Percentiles rank a stretch among this genome's conserved stretches.
Conservation (phyloP, 2,888 invertebrate genomes). For the Cordylochernes scorpioides region DNA sequence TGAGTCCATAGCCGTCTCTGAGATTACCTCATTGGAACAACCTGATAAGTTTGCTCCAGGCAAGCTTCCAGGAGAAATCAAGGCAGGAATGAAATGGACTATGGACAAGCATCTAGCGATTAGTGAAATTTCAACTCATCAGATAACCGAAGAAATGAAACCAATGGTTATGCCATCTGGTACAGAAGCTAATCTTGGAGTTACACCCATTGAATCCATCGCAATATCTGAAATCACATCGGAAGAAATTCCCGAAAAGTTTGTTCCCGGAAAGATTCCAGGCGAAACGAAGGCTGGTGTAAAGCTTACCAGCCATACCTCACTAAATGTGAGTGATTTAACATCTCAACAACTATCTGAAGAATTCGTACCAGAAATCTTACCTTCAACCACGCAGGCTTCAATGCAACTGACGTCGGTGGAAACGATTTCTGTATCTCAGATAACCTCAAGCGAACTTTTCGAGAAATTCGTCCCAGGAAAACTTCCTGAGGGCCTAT, state of each 20-base stretch:
- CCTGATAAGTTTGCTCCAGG: slow-evolving; percentile 10
- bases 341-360: slow-evolving; percentile 9
- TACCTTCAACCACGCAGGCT: slow-evolving; percentile 9
- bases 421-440: slow-evolving; percentile 8
- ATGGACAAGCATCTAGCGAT: slow-evolving; percentile 6
- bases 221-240: slow-evolving; percentile 9
- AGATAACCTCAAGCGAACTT: slow-evolving; percentile 6
- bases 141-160: slow-evolving; percentile 5
- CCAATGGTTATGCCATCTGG: slow-evolving; percentile 3
- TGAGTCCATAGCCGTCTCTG: slow-evolving; percentile 10
- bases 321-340: slow-evolving; percentile 7
- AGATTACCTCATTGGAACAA: slow-evolving; percentile 10
- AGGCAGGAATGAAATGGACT: slow-evolving; percentile 26
- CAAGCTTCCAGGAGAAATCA: slow-evolving; percentile 11
- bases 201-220: slow-evolving; percentile 4
- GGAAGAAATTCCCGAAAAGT: slow-evolving; percentile 7
- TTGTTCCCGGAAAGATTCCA: slow-evolving; percentile 5
- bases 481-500: too few species aligned
- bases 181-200: slow-evolving; percentile 3
- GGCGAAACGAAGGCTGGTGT: slow-evolving; percentile 6
- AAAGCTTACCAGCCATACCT: slow-evolving; percentile 6
- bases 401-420: slow-evolving; percentile 5
- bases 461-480: slow-evolving; percentile 4
- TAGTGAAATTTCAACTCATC: slow-evolving; percentile 4
- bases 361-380: slow-evolving; percentile 7